Percentiles rank a stretch among this genome's conserved stretches.
These are phyloP conservation scores for Cosmorhoe ocellata DNA, from an alignment of 2,888 invertebrate genomes.

Conservation along the genomic window DNA sequence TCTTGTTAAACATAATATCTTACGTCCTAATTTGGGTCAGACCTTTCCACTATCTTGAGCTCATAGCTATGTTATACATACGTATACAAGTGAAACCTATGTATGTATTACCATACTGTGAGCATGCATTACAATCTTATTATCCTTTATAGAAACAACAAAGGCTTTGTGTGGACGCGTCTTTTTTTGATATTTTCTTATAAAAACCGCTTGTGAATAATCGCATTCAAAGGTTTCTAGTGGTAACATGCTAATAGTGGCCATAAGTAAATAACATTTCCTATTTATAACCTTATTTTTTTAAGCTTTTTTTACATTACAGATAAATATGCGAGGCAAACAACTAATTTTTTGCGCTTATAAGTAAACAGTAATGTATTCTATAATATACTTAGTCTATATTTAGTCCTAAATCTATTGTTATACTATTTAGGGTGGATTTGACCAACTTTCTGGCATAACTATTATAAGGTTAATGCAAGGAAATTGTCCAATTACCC, in stretches of 20 bases:
- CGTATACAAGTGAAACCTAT: constrained; percentile 14
- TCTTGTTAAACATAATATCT: constrained; percentile 38
- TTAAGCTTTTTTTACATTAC: no score
- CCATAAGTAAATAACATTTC: no score
- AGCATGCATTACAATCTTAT: constrained; percentile 26
- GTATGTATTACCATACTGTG: constrained; percentile 25
- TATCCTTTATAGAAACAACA: constrained; percentile 27
- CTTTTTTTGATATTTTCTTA: constrained; percentile 13
- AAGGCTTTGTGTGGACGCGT: constrained; percentile 9
- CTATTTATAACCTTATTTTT: no score
- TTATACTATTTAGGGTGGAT: no score
- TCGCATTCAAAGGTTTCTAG: background rate
- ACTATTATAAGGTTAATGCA: no score
- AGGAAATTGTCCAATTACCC: no score
- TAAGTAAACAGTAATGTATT: no score
- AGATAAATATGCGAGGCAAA: no score
- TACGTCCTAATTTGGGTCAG: constrained; percentile 37
- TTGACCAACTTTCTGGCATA: no score
- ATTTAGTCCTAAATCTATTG: no score
- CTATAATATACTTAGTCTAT: no score
- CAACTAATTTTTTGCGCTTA: no score
- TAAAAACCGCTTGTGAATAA: background rate
- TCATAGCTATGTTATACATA: constrained; percentile 22
- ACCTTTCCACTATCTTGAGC: constrained; percentile 32
- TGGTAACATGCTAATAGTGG: background rate